These are phyloP conservation scores for human DNA, from an alignment of 2,113 vertebrate species.

Conservation along the genomic window GRCh38 chr19:33982501-33983000, in stretches of 20 bases:
- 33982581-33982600: background rate
- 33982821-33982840: background rate
- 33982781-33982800: background rate
- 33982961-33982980: background rate
- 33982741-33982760: background rate
- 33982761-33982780: background rate
- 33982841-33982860: background rate
- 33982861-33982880: background rate
- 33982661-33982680: background rate
- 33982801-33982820: background rate
- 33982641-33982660: background rate
- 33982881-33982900: background rate
- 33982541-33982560: background rate
- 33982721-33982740: background rate
- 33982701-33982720: background rate
- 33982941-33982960: background rate
- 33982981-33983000: background rate
- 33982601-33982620: background rate
- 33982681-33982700: background rate
- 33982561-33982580: background rate
- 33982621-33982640: background rate
- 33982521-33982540: background rate
- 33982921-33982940: conserved; percentile 15
- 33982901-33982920: background rate
- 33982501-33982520: background rate